phyloP scores from a whole-genome alignment of 2,888 invertebrate genomes.

The Eulithis prunata region DNA sequence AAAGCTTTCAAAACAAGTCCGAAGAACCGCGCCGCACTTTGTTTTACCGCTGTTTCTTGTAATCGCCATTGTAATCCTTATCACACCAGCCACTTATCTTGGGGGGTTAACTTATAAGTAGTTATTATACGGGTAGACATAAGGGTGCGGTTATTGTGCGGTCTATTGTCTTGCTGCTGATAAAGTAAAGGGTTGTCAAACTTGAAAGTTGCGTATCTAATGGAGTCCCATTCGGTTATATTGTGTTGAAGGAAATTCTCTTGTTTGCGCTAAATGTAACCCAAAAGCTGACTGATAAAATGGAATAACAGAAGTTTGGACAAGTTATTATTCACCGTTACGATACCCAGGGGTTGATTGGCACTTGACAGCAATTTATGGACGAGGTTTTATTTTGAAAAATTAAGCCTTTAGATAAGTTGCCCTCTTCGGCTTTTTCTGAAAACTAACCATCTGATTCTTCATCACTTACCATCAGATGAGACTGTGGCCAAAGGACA shows the following conservation, averaged over 20 bases:
- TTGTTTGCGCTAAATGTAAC: constrained; percentile 34
- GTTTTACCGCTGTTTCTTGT: constrained; percentile 61
- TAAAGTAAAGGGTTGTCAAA: constrained; percentile 58
- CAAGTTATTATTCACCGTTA: constrained; percentile 37
- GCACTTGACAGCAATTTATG: constrained; percentile 42
- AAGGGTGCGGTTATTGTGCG: constrained; percentile 54
- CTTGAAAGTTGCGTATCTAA: constrained; percentile 37
- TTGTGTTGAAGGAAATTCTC: constrained; percentile 33
- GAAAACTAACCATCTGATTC: too few species aligned
- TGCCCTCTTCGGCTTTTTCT: too few species aligned
- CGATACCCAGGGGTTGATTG: constrained; percentile 31
- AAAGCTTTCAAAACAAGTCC: constrained; percentile 62
- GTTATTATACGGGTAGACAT: constrained; percentile 59
- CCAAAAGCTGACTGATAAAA: constrained; percentile 36
- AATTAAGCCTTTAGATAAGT: constrained; percentile 33
- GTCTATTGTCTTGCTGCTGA: constrained; percentile 58
- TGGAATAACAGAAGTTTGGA: constrained; percentile 30
- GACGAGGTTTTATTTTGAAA: constrained; percentile 40
- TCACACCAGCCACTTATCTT: constrained; percentile 57
- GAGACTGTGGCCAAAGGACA: too few species aligned
- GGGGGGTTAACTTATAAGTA: constrained; percentile 58
- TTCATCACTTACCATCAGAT: too few species aligned
- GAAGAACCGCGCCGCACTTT: constrained; percentile 54
- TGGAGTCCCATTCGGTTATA: constrained; percentile 36
- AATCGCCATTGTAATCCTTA: constrained; percentile 65